Evolutionary conservation across 1,140 invertebrate genomes (phyloP), one percentile per base, ranked within the genome.

Genomic region (Orussus abietinus): DNA sequence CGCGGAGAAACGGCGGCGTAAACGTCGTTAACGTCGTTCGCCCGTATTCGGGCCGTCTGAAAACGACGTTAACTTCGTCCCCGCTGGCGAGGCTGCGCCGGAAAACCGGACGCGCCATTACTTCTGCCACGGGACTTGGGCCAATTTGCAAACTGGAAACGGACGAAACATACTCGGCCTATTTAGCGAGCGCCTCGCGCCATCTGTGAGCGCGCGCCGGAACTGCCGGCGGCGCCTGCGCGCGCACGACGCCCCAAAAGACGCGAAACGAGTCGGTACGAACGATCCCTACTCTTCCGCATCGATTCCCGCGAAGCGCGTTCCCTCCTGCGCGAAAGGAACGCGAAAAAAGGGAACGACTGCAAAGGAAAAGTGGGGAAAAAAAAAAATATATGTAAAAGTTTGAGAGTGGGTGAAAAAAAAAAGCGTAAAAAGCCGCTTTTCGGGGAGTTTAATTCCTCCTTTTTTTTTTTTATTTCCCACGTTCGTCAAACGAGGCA

Each of bases 101-200:
- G n/a, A n/a, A n/a, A n/a, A n/a, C n/a, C n/a, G n/a, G n/a, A n/a
- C n/a, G n/a, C n/a, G n/a, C n/a, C n/a, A n/a, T n/a, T n/a, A n/a
- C n/a, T n/a, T n/a, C n/a, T n/a, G n/a, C n/a, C 3, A 18, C 14
- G 14, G 11, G 14, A 33, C 31, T 33, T 17, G n/a, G n/a, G n/a
- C n/a, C n/a, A 18, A 19, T 3, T 9, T 36, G 22, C n/a, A n/a
- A n/a, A n/a, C n/a, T n/a, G n/a, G n/a, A n/a, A n/a, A 6, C 1
- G 42, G 62, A 62, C 63, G 59, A 64, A 48, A 64, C 43, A 59
- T 67, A 53, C 35, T 30, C 63, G 31, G 43, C 33, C 30, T 30
- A 49, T 60, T 57, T 55, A 49, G 48, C 45, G 55, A 57, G 51
- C 52, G 20, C 25, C 34, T 59, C 55, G 53, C 55, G 65, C 62